Evolutionary conservation across 2,797 vertebrate genomes (phyloP).

Genomic region (Ctenopoma kingsleyae): DNA sequence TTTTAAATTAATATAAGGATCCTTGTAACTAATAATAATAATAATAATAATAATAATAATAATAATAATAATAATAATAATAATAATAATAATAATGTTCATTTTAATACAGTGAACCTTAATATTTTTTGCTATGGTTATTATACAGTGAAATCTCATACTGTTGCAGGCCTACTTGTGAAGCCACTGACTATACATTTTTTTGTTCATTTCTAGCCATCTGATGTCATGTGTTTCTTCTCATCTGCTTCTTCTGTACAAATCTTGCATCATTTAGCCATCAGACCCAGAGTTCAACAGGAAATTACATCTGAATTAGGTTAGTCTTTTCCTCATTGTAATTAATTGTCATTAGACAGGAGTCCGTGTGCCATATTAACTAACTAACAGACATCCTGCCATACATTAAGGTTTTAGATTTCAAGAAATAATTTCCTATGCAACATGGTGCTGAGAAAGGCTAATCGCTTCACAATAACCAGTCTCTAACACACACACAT

Average conservation of each 20-base stretch:
- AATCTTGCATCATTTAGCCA: constrained; percentile 21
- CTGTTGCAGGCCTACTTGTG: too few relatives aligned
- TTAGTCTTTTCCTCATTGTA: constrained; percentile 66
- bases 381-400: constrained; percentile 72
- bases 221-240: constrained; percentile 1
- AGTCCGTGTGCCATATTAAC: constrained; percentile 61
- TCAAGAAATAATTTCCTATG: constrained; percentile 63
- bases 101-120: too few relatives aligned
- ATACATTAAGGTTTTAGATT: constrained; percentile 47
- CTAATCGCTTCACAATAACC: constrained; percentile 49
- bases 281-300: constrained; percentile 41
- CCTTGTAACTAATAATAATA: too few relatives aligned
- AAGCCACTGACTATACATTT: too few relatives aligned
- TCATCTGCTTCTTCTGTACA: constrained; percentile 12
- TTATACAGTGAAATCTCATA: too few relatives aligned
- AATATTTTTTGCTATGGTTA: too few relatives aligned
- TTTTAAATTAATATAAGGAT: too few relatives aligned
- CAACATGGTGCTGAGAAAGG: constrained; percentile 29
- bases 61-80: too few relatives aligned
- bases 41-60: too few relatives aligned
- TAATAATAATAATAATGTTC: too few relatives aligned
- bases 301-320: constrained; percentile 73
- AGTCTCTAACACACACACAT: constrained; percentile 20
- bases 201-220: neutral
- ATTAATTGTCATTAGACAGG: constrained; percentile 68